These are phyloP conservation scores for Protonibea diacanthus DNA, from an alignment of 2,797 vertebrate species.

Conservation along the genomic window DNA sequence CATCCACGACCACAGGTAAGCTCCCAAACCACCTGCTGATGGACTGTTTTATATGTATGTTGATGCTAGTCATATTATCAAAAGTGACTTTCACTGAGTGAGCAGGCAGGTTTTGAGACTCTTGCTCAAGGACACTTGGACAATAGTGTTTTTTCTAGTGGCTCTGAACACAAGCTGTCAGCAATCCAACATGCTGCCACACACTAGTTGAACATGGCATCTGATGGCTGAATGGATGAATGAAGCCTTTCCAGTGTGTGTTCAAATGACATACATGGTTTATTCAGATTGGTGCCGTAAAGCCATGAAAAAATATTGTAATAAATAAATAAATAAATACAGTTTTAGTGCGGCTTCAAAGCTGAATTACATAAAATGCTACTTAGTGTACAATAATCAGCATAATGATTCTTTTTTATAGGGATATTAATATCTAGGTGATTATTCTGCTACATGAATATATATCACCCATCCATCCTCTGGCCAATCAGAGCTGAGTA, in stretches of 20 bases:
- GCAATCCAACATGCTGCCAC: neutral
- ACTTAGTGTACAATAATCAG: neutral
- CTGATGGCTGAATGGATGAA: neutral
- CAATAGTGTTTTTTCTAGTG: constrained; percentile 3
- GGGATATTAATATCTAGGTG: constrained; percentile 5
- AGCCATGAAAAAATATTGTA: neutral
- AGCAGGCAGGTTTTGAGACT: constrained; percentile 12
- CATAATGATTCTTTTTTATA: neutral
- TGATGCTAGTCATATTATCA: constrained; percentile 4
- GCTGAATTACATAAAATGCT: neutral
- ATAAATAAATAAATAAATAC: too few relatives aligned
- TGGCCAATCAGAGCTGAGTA: constrained; percentile 4
- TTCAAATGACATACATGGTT: neutral
- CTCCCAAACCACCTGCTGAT: constrained; percentile 18
- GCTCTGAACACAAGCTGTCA: constrained; percentile 22
- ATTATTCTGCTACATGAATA: neutral
- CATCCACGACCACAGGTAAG: constrained; percentile 96
- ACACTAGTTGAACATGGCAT: neutral
- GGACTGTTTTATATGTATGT: neutral
- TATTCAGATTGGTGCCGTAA: too few relatives aligned
- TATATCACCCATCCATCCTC: neutral
- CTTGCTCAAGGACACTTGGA: constrained; percentile 14
- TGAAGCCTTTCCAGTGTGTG: neutral
- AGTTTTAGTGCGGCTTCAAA: neutral
- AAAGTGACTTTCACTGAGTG: constrained; percentile 12